phyloP scores from a whole-genome alignment of 30 jellyfish, hydroid and myxozoan species.

The Chironex yamaguchii region DNA sequence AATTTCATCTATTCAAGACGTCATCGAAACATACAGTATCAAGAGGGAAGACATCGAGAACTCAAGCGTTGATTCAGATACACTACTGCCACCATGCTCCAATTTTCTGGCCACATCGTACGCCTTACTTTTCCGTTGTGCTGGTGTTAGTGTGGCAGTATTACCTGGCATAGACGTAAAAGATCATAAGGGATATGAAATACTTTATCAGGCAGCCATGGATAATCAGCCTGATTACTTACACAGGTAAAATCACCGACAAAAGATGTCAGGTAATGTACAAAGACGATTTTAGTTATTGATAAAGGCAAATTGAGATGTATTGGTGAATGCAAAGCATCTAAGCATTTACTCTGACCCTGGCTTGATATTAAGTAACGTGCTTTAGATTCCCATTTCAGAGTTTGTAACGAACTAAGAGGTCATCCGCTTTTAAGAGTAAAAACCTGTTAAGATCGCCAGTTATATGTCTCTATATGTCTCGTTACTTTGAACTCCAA shows the following conservation, averaged over 20 bases:
- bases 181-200: background rate
- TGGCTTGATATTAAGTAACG: too few relatives aligned
- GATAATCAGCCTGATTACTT: background rate
- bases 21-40: background rate
- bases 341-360: too few relatives aligned
- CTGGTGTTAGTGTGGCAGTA: conserved; percentile 17
- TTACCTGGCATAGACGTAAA: background rate
- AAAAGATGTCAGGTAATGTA: background rate
- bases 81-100: background rate
- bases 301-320: too few relatives aligned
- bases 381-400: too few relatives aligned
- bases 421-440: too few relatives aligned
- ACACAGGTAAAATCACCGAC: background rate
- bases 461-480: too few relatives aligned
- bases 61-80: background rate
- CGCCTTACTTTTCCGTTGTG: conserved; percentile 4
- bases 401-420: too few relatives aligned
- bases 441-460: too few relatives aligned
- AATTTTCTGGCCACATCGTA: background rate
- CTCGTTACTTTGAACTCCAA: too few relatives aligned
- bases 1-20: background rate
- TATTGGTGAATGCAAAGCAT: too few relatives aligned
- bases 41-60: background rate
- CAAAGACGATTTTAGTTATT: background rate
- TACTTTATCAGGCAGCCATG: conserved; percentile 14